These are phyloP conservation scores for Athripsodes cinereus DNA, from an alignment of 2,888 invertebrate genomes.

Conservation along the genomic window DNA sequence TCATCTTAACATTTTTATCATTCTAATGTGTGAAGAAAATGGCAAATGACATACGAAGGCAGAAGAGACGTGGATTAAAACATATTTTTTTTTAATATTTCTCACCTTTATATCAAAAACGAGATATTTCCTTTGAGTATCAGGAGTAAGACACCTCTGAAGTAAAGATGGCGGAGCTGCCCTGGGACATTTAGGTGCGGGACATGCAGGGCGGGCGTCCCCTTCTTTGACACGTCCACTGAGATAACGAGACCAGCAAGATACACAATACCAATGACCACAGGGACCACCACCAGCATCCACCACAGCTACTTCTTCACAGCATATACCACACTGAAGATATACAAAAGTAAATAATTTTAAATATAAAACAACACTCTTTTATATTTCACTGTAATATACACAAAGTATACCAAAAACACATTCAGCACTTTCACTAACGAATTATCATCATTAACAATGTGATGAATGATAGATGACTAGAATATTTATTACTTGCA, in stretches of 20 bases:
- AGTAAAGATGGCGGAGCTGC: slow-evolving; percentile 61
- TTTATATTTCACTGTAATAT: too few species aligned
- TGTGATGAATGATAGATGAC: too few species aligned
- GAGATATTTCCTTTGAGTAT: slow-evolving; percentile 58
- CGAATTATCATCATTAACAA: too few species aligned
- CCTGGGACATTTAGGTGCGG: slow-evolving; percentile 57
- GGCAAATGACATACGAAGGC: too few species aligned
- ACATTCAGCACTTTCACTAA: too few species aligned
- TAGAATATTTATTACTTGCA: too few species aligned
- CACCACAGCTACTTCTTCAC: slow-evolving; percentile 22
- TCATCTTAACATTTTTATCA: too few species aligned
- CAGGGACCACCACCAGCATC: slow-evolving; percentile 37
- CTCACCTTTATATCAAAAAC: slow-evolving; percentile 63
- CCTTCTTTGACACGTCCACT: slow-evolving; percentile 61
- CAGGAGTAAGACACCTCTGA: slow-evolving; percentile 58
- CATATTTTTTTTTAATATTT: too few species aligned
- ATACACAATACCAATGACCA: slow-evolving; percentile 56
- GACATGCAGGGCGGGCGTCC: slow-evolving; percentile 59
- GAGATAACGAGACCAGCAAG: slow-evolving; percentile 61
- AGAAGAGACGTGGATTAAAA: too few species aligned
- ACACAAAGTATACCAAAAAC: too few species aligned
- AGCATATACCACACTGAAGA: slow-evolving; percentile 56
- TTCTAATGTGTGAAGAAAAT: too few species aligned
- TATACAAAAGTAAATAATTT: not conserved
- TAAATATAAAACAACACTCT: too few species aligned